Evolutionary conservation across 2,888 invertebrate species (phyloP).

Genomic region (Amitus sp.): DNA sequence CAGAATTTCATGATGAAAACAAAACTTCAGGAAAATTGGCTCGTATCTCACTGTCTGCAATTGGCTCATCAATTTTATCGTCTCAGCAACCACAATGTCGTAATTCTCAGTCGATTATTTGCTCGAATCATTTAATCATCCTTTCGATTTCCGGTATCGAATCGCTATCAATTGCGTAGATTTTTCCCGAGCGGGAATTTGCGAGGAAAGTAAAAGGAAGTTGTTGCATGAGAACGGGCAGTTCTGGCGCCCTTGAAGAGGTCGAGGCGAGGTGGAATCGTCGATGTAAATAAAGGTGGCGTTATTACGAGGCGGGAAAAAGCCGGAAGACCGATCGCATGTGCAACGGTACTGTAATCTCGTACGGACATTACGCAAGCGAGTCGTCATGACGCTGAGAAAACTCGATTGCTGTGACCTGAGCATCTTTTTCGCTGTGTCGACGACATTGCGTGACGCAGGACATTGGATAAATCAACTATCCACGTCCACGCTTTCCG

Average conservation of each 20-base stretch:
- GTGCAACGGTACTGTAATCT: slow-evolving; percentile 37
- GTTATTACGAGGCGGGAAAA: slow-evolving; percentile 19
- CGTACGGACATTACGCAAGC: slow-evolving; percentile 38
- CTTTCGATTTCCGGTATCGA: not conserved
- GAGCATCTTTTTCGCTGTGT: slow-evolving; percentile 29
- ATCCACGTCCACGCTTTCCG: slow-evolving; percentile 6
- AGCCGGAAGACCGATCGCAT: slow-evolving; percentile 34
- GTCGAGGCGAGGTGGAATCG: slow-evolving; percentile 12
- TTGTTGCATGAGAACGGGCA: not conserved
- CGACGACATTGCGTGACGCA: slow-evolving; percentile 28
- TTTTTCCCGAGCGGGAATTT: not conserved
- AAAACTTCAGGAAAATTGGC: no score
- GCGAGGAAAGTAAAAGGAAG: slow-evolving; percentile 6
- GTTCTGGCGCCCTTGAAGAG: slow-evolving; percentile 4
- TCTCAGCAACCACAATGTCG: no score
- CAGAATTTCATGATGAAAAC: no score
- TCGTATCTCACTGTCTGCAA: no score
- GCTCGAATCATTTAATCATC: no score
- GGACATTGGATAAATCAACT: slow-evolving; percentile 25
- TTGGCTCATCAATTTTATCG: no score
- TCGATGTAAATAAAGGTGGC: slow-evolving; percentile 15
- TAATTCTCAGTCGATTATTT: no score
- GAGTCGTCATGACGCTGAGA: slow-evolving; percentile 34
- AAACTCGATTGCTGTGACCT: slow-evolving; percentile 33
- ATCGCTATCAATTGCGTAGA: not conserved